A percentile compares a stretch with the other conserved stretches of the same genome.
phyloP scores from a whole-genome alignment of 2,888 invertebrate species.

The Pseudococcus jackbeardsleyi region DNA sequence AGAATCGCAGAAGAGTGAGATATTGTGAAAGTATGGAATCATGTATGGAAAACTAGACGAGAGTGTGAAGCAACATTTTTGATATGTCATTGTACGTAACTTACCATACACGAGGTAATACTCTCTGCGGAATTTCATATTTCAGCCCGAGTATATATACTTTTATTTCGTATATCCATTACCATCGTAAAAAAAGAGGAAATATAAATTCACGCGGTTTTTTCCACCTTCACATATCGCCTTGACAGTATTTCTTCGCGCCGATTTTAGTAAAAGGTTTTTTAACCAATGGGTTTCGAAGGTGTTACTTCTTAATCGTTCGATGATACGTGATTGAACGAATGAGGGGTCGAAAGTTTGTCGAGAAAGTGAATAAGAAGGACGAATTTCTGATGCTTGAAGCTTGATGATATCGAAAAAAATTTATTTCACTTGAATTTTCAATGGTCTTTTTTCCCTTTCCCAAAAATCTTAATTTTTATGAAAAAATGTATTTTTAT shows the following conservation, averaged over 20 bases:
- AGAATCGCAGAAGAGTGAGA: background rate
- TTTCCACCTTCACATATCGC: background rate
- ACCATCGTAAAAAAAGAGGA: background rate
- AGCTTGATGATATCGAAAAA: no score
- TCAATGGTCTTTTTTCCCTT: no score
- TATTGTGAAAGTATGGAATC: conserved; percentile 11
- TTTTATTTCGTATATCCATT: conserved; percentile 43
- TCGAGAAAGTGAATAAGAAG: no score
- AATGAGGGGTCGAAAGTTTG: no score
- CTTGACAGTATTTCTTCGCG: background rate
- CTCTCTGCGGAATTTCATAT: conserved; percentile 49
- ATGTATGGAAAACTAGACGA: background rate
- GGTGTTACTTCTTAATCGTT: background rate
- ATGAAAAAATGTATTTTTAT: no score
- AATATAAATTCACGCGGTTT: conserved; percentile 42
- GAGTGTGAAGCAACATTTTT: conserved; percentile 13
- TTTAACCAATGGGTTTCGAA: background rate
- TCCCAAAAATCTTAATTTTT: no score
- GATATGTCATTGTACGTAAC: conserved; percentile 25
- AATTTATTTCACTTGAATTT: no score
- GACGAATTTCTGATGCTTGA: no score
- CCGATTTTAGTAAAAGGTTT: background rate
- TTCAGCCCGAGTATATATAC: conserved; percentile 9
- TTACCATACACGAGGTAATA: conserved; percentile 13
- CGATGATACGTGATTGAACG: background rate